Evolutionary conservation across 2,797 vertebrate species (phyloP), one percentile per base, ranked within the genome.

Genomic region (Pelochelys cantorii): DNA sequence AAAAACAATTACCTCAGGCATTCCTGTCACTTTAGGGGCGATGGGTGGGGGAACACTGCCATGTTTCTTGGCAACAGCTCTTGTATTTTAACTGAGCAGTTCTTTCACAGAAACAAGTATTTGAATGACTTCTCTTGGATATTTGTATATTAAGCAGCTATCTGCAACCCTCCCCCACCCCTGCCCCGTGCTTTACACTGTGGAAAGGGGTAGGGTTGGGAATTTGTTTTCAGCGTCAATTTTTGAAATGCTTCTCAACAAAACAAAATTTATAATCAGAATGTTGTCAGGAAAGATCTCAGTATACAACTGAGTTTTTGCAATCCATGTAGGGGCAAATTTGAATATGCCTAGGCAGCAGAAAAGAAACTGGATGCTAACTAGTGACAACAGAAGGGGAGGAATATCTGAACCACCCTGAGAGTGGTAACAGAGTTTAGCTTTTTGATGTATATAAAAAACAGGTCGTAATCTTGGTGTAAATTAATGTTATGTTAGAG

Each of bases 1-100:
- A 87, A 93, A 97, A 79, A 84, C 95, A 95, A 97, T 97, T 96
- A 95, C 71, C 85, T 85, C n/a, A 78, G 80, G 86, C 92, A 88
- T 89, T 97, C 97, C 91, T 91, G 84, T 85, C 37, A 74, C 79
- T 83, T 20, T 91, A 81, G 65, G 42, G 23, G 17, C 92, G 86
- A 78, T 87, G 87, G n/a, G 81, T 83, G 90, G 94, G 74, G 79
- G 57, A 94, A 84, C 5, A 17, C 0, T 37, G 25, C 80, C n/a
- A 17, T 27, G 84, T 82, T 89, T 93, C 91, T 92, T 93, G 87
- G 95, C 88, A 93, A 95, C 10, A 11, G n/a, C 82, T 57, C 54
- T 90, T 92, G 27, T 52, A 57, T 89, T 90, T 91, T 93, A 96
- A 93, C 0, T 2, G 88, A 84, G 88, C 83, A 86, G 91, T 79